A percentile compares a stretch with the other conserved stretches of the same genome.
Evolutionary conservation across 2,888 invertebrate species (phyloP).

Genomic region (Amaurobius ferox): DNA sequence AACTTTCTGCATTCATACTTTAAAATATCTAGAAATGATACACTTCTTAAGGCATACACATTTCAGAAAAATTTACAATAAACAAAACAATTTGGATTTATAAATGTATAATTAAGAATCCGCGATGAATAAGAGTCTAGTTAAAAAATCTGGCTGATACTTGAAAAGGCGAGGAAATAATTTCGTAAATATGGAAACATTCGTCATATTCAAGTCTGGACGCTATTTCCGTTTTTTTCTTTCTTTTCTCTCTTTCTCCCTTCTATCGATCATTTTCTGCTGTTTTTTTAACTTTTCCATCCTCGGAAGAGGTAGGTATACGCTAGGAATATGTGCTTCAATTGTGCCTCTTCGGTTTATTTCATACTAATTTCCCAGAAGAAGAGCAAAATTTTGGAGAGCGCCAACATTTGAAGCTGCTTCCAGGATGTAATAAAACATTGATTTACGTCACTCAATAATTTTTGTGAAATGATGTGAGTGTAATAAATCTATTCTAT

Average conservation of each 20-base stretch:
- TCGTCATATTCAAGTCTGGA: constrained; percentile 16
- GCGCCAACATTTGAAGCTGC: constrained; percentile 20
- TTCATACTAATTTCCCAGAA: constrained; percentile 66
- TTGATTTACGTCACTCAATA: too few species aligned
- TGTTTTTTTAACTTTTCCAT: neutral
- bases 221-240: neutral
- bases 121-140: constrained; percentile 49
- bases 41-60: too few species aligned
- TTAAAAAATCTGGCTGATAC: constrained; percentile 32
- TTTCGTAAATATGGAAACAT: neutral
- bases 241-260: too few species aligned
- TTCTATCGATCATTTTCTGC: constrained; percentile 49
- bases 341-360: constrained; percentile 56
- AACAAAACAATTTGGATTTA: too few species aligned
- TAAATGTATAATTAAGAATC: constrained; percentile 65
- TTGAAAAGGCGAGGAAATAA: constrained; percentile 21
- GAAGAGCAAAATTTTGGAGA: constrained; percentile 36
- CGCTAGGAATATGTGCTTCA: constrained; percentile 50
- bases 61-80: too few species aligned
- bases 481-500: too few species aligned
- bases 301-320: neutral
- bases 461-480: too few species aligned
- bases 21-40: too few species aligned
- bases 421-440: neutral
- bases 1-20: too few species aligned